phyloP scores from a whole-genome alignment of 1,140 invertebrate species.

The Drosophila neocordata region DNA sequence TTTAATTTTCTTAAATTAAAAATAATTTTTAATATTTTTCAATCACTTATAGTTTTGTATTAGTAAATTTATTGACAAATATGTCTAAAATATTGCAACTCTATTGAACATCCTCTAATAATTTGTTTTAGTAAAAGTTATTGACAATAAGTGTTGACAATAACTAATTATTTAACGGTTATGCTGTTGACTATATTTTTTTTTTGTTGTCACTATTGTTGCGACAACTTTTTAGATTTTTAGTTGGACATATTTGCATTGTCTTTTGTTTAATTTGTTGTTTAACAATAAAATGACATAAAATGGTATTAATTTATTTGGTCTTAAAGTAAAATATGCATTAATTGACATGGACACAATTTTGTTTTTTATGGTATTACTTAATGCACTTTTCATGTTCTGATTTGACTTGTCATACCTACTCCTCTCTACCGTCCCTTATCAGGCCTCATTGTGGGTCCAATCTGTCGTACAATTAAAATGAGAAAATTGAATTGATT shows the following conservation, averaged over 20 bases:
- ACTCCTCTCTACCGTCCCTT: not conserved
- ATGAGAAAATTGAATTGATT: conserved; percentile 61
- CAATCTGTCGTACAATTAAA: conserved; percentile 64
- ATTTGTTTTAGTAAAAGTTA: too few species aligned
- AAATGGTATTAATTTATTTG: conserved; percentile 34
- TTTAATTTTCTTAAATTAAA: too few species aligned
- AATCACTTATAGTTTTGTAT: too few species aligned
- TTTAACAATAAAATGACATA: conserved; percentile 33
- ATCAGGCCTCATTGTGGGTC: not conserved
- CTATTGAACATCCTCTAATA: too few species aligned
- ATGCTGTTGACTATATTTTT: not conserved
- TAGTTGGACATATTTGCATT: not conserved
- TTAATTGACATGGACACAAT: conserved; percentile 38
- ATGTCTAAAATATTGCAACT: too few species aligned
- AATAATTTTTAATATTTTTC: too few species aligned
- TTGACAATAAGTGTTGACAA: not conserved
- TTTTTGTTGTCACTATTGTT: not conserved
- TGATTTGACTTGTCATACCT: conserved; percentile 18
- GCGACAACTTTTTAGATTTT: not conserved
- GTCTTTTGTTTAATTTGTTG: conserved; percentile 3
- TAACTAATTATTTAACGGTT: not conserved
- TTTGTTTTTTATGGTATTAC: conserved; percentile 33
- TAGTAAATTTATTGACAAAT: too few species aligned
- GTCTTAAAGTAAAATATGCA: conserved; percentile 61
- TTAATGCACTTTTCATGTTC: conserved; percentile 66